Evolutionary conservation across 2,888 invertebrate species (phyloP).

Genomic region (Tipula lateralis): DNA sequence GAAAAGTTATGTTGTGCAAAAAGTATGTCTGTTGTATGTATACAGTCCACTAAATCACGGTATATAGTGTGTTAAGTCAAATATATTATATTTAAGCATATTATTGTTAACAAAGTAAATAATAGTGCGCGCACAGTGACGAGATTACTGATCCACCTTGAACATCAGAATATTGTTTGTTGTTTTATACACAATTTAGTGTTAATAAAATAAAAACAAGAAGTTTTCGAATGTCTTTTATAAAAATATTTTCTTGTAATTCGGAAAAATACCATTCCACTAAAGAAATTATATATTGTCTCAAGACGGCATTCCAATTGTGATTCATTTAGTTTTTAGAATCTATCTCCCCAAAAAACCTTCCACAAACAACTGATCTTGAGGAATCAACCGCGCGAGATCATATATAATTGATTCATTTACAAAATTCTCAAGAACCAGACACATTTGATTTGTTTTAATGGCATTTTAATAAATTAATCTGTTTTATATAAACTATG

Average conservation of each 20-base stretch:
- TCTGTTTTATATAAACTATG: not conserved
- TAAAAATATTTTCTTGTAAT: not conserved
- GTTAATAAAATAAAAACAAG: not conserved
- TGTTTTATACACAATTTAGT: not conserved
- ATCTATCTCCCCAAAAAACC: not conserved
- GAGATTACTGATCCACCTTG: constrained; percentile 9
- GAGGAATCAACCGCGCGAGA: not conserved
- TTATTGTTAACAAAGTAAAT: not conserved
- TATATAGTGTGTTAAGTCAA: not conserved
- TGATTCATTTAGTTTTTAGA: not conserved
- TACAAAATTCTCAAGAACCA: not conserved
- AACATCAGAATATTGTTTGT: not conserved
- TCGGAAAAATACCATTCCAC: not conserved
- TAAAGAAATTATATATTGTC: not conserved
- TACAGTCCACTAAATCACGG: not conserved
- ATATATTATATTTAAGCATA: not conserved
- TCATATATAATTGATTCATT: not conserved
- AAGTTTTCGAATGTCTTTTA: not conserved
- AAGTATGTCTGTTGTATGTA: not conserved
- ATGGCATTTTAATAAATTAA: constrained; percentile 24
- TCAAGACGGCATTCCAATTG: not conserved
- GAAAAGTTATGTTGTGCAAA: not conserved
- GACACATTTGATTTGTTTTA: not conserved
- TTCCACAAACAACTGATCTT: not conserved
- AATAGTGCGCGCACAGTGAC: not conserved